Percentiles rank a stretch among this genome's conserved stretches.
Conservation (phyloP, 2,113 vertebrate species). For the Jacana jacana region DNA sequence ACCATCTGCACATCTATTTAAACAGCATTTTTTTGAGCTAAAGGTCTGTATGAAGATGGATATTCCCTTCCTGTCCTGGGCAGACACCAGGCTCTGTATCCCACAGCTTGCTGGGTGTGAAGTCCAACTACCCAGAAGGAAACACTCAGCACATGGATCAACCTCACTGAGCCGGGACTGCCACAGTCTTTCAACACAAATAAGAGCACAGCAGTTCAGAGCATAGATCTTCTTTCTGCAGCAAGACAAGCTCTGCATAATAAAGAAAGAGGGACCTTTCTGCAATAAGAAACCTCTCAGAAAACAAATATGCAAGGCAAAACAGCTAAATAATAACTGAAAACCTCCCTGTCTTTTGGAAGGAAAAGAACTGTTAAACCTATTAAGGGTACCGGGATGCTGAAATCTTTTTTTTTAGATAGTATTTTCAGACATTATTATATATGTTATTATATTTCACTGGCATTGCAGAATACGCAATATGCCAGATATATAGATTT, state of each 20-base stretch:
- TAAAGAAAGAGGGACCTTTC: not conserved
- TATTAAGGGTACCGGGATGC: not conserved
- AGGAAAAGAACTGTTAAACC: not conserved
- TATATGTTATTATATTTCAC: not conserved
- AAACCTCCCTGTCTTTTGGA: not conserved
- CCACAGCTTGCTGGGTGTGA: not conserved
- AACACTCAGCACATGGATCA: not conserved
- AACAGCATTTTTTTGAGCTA: not conserved
- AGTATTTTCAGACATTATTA: not conserved
- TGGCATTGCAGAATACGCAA: not conserved
- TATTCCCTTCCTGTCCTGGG: not conserved
- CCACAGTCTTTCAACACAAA: not conserved
- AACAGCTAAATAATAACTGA: not conserved
- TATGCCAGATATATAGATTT: not conserved
- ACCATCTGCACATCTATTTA: not conserved
- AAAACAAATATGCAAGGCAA: not conserved
- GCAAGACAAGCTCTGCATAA: not conserved
- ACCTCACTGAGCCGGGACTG: not conserved
- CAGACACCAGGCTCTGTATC: not conserved
- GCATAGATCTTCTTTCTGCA: not conserved
- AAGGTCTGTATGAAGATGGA: not conserved
- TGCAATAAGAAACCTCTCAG: not conserved
- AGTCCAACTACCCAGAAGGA: not conserved
- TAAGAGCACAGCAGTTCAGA: not conserved
- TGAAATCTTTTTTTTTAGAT: not conserved